Evolutionary conservation across 2,888 invertebrate species (phyloP), one percentile per base, ranked within the genome.

Genomic region (Mythimna vitellina): DNA sequence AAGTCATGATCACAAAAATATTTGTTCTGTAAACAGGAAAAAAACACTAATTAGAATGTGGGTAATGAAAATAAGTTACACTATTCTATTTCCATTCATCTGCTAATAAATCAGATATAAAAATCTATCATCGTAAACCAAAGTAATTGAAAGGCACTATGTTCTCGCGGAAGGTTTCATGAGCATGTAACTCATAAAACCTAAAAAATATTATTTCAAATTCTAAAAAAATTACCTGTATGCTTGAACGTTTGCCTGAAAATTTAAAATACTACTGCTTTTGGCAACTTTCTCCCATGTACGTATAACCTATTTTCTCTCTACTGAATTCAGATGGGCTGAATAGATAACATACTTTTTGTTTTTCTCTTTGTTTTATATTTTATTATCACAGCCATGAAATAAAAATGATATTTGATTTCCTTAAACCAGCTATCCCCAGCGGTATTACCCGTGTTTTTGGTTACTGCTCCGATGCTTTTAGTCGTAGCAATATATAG

Each of bases 81-180:
- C 49, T 42, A 38, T 8, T 9, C 3, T 20, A 38, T 38, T 38
- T 56, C 8, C 12, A 14, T 35, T 35, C 12, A 35, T 64, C 0
- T 22, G 29, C 14, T 22, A 29, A 51, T 51, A 67, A 5, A 76
- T 35, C 8, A 20, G 17, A 25, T 29, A 22, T 67, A 22, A 22
- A 65, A 49, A 56, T 14, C 7, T 51, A 29, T 20, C n/a, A 38
- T 38, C 58, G 20, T 69, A 60, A 73, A 54, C 25, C 35, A 2
- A 22, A 69, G 8, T 38, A 38, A 35, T 67, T 53, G 42, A 35
- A 60, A 68, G 14, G n/a, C 22, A 20, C 22, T 42, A 12, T 54
- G 35, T 35, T 53, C 12, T n/a, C n/a, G 22, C 8, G 20, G 25
- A 14, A 53, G 25, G 35, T 68, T 68, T 68, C 76, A 76, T 29